A percentile compares a stretch with the other conserved stretches of the same genome.
These are phyloP conservation scores for Thalpophila matura DNA, from an alignment of 2,888 invertebrate species.

Conservation along the genomic window DNA sequence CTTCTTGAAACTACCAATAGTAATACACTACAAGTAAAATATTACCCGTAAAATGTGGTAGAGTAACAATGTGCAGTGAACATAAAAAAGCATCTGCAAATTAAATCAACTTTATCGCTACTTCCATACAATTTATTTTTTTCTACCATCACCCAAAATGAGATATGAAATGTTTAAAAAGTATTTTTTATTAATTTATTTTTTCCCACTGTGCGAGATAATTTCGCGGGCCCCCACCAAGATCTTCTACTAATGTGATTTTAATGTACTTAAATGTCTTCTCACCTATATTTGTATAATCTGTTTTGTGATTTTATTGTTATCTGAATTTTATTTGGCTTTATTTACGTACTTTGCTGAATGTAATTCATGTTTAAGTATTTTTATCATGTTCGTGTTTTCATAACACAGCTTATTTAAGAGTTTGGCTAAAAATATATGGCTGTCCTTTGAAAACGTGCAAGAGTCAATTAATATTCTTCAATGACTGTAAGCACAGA, in stretches of 20 bases:
- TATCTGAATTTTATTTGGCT: slow-evolving; percentile 64
- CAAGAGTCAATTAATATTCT: slow-evolving; percentile 32
- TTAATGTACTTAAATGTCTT: slow-evolving; percentile 88
- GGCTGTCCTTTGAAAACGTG: slow-evolving; percentile 32
- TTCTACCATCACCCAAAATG: slow-evolving; percentile 76
- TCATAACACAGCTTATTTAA: slow-evolving; percentile 52
- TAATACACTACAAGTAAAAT: slow-evolving; percentile 1
- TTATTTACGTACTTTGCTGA: slow-evolving; percentile 65
- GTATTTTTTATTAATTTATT: slow-evolving; percentile 86
- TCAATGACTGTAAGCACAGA: slow-evolving; percentile 31
- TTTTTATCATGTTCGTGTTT: slow-evolving; percentile 53
- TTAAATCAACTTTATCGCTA: slow-evolving; percentile 74
- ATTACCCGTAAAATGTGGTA: background rate
- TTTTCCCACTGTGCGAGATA: slow-evolving; percentile 83
- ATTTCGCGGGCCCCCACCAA: slow-evolving; percentile 82
- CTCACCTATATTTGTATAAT: slow-evolving; percentile 83
- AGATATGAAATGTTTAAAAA: slow-evolving; percentile 80
- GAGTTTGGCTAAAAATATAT: slow-evolving; percentile 34
- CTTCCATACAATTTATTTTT: slow-evolving; percentile 88
- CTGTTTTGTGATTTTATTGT: slow-evolving; percentile 75
- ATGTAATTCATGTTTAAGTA: slow-evolving; percentile 59
- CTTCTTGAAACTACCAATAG: background rate
- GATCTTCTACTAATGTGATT: slow-evolving; percentile 89
- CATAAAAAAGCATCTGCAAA: slow-evolving; percentile 44
- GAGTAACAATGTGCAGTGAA: slow-evolving; percentile 18